Evolutionary conservation across 2,797 vertebrate genomes (phyloP), one percentile per base, ranked within the genome.

Genomic region (Iguana delicatissima): DNA sequence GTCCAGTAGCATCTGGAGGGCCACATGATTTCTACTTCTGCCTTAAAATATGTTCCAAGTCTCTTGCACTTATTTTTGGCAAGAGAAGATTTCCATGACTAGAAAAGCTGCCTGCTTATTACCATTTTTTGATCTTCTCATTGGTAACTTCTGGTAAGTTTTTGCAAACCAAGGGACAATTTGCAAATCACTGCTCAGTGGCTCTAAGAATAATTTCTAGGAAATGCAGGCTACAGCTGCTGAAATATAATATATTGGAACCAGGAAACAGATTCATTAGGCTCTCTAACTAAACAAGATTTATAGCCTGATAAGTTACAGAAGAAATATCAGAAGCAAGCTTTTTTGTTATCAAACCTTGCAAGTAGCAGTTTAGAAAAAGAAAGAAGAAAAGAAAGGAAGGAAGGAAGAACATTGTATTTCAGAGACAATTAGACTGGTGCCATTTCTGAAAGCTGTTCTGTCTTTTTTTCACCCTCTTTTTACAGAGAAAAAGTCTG

Each of bases 371-470:
- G 90, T 93, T 81, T 55, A 88, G 80, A 52, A 90, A 91, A 84
- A 89, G 20, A 90, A 85, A 89, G 22, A 1, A 67, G 14, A 5
- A 62, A 57, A 62, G 55, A 57, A 62, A 62, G 59, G 4, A 6
- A 22, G 52, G 52, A 22, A 22, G 59, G 1, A 4, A 83, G n/a
- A 88, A 35, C 52, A 57, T 2, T 89, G 22, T 50, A 84, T 96
- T 62, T 93, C 69, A 84, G 94, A 87, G 50, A 89, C 80, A 94
- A 95, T 92, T 90, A 64, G 18, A 76, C 92, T 88, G 90, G 2
- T 55, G 42, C 38, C 88, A 84, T 93, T 84, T 91, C 93, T 95
- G 94, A 95, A 97, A 95, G 77, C 84, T 87, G 72, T 52, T 92
- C 29, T 69, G 93, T 93, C 92, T 95, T 38, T 87, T 95, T 16